These are phyloP conservation scores for Calameuta pallipes DNA, from an alignment of 2,888 invertebrate species.

Conservation along the genomic window DNA sequence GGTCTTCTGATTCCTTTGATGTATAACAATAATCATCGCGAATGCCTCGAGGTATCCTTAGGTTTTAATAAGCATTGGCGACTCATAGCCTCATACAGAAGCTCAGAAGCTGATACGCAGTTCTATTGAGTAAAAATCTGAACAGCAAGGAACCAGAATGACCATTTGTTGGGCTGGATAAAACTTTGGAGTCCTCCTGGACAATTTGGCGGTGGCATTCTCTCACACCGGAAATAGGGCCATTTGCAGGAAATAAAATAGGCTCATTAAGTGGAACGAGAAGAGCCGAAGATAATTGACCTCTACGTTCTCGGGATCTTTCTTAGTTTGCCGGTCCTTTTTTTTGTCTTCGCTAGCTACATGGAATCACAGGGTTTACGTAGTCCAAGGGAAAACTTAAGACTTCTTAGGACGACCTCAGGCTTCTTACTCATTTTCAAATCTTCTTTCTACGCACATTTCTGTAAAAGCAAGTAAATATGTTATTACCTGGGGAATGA, in stretches of 20 bases:
- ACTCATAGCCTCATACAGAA: neutral
- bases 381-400: neutral
- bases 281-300: slow-evolving; percentile 31
- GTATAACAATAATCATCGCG: neutral
- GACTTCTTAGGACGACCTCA: no score
- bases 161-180: neutral
- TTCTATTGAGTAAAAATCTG: neutral
- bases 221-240: slow-evolving; percentile 36
- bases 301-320: slow-evolving; percentile 1
- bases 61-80: neutral
- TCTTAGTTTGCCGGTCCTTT: neutral
- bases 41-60: neutral
- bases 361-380: neutral
- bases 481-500: no score
- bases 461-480: no score
- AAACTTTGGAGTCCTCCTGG: neutral
- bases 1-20: neutral
- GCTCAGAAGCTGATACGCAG: neutral
- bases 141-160: neutral
- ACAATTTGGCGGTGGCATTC: neutral
- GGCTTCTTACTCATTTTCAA: no score
- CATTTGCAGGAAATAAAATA: slow-evolving; percentile 48
- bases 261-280: slow-evolving; percentile 26
- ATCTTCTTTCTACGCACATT: no score
- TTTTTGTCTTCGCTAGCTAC: neutral